phyloP scores from a whole-genome alignment of 2,113 vertebrate genomes.

The Eulemur rufifrons region DNA sequence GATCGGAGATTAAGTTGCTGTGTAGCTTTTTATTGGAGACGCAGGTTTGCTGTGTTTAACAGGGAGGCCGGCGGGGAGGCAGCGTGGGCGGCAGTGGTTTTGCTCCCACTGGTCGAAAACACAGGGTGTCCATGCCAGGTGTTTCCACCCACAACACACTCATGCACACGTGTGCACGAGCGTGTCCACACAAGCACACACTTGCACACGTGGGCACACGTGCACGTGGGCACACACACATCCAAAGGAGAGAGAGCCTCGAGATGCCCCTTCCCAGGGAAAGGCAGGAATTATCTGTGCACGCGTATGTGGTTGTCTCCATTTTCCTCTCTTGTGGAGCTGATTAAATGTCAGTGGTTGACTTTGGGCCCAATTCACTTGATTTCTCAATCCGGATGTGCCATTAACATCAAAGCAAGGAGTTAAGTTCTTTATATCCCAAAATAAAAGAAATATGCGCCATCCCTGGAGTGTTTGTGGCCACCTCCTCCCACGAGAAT shows the following conservation, averaged over 20 bases:
- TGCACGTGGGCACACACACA: no score
- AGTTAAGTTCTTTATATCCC: neutral
- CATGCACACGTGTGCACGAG: neutral
- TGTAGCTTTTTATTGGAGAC: neutral
- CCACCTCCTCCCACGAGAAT: neutral
- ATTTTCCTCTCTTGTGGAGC: fast-evolving
- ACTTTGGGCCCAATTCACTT: neutral
- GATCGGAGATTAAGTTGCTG: neutral
- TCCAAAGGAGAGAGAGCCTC: neutral
- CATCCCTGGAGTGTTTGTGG: neutral
- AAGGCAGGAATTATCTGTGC: fast-evolving
- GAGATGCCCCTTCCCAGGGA: neutral
- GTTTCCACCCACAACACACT: neutral
- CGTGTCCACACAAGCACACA: neutral
- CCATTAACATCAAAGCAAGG: neutral
- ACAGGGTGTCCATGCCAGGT: neutral
- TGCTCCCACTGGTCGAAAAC: neutral
- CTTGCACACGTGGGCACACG: neutral
- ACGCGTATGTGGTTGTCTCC: fast-evolving
- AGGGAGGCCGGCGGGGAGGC: neutral
- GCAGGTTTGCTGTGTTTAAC: neutral
- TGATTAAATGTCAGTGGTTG: neutral
- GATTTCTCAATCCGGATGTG: neutral
- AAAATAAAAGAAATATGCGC: neutral
- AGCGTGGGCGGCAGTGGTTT: fast-evolving